These are phyloP conservation scores for Cossypha niveicapilla DNA, from an alignment of 2,797 vertebrate species.

Conservation along the genomic window DNA sequence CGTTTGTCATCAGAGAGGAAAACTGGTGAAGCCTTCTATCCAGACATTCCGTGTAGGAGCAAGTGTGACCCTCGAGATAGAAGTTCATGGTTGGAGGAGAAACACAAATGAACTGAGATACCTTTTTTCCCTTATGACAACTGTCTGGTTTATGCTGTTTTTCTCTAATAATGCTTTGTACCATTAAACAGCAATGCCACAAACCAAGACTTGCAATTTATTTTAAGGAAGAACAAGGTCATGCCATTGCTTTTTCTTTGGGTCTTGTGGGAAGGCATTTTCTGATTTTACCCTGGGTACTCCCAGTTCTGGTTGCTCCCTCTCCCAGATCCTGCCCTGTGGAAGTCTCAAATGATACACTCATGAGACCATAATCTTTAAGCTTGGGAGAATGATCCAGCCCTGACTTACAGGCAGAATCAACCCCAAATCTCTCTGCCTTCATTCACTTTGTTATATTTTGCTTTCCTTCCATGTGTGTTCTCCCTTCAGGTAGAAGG, in stretches of 20 bases:
- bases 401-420: neutral
- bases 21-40: neutral
- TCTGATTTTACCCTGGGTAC: neutral
- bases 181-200: neutral
- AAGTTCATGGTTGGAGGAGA: neutral
- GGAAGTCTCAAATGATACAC: neutral
- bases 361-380: neutral
- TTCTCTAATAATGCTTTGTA: neutral
- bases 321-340: neutral
- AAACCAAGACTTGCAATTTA: neutral
- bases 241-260: neutral
- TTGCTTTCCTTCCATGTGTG: neutral
- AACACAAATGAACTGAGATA: neutral
- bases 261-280: neutral
- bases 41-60: neutral
- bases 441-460: neutral
- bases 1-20: neutral
- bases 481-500: neutral
- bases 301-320: neutral
- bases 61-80: neutral
- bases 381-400: neutral
- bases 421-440: neutral
- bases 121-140: neutral
- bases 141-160: neutral
- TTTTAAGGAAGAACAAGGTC: neutral